Percentiles rank a stretch among this genome's conserved stretches.
phyloP scores from a whole-genome alignment of 2,797 vertebrate species.

The Jordanella pulchra region DNA sequence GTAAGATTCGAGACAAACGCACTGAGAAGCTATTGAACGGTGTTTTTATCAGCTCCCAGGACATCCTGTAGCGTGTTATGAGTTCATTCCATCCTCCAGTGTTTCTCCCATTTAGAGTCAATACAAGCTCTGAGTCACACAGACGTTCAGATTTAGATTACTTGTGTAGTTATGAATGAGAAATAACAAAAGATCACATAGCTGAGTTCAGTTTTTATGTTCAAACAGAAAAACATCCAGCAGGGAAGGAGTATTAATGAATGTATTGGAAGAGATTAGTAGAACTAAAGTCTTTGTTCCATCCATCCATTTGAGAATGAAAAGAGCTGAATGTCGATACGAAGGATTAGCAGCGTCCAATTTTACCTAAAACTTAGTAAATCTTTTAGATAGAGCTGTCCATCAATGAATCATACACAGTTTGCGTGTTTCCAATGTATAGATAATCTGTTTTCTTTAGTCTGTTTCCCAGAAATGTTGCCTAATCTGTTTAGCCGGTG shows the following conservation, averaged over 20 bases:
- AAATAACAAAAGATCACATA: neutral
- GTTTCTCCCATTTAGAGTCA: neutral
- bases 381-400: too few relatives aligned
- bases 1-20: neutral
- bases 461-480: conserved; percentile 32
- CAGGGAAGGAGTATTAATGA: neutral
- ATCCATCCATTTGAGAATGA: neutral
- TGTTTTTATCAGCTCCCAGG: neutral
- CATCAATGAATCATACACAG: too few relatives aligned
- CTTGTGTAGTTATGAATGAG: neutral
- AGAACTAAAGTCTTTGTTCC: neutral
- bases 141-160: neutral
- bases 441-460: conserved; percentile 9
- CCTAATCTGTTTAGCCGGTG: conserved; percentile 43
- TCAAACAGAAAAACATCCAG: neutral
- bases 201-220: neutral
- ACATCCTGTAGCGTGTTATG: neutral
- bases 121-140: neutral
- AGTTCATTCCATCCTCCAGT: neutral
- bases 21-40: neutral
- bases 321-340: neutral
- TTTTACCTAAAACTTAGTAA: neutral
- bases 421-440: neutral
- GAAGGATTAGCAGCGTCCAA: neutral
- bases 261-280: too few relatives aligned